Percentiles rank a stretch among this genome's conserved stretches.
phyloP scores from a whole-genome alignment of 2,888 invertebrate species.

The Drosophila mercatorum region DNA sequence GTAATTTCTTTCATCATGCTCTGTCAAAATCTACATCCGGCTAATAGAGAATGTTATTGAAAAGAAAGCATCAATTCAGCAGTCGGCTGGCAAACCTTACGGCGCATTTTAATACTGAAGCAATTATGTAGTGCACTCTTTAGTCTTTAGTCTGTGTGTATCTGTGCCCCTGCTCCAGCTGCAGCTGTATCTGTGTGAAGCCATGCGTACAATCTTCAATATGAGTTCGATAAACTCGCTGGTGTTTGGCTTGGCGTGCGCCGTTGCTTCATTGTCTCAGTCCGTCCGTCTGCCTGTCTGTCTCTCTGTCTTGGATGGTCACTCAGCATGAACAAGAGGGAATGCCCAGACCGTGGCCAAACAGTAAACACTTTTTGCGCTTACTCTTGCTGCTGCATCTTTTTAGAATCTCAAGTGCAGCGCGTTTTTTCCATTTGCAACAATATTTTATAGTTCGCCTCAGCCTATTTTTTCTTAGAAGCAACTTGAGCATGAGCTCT shows the following conservation, averaged over 20 bases:
- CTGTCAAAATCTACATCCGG: slow-evolving; percentile 21
- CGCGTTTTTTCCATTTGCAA: slow-evolving; percentile 43
- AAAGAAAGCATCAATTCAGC: slow-evolving; percentile 16
- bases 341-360: slow-evolving; percentile 16
- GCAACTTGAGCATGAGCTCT: slow-evolving; percentile 24
- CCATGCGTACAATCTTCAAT: slow-evolving; percentile 81
- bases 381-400: slow-evolving; percentile 23
- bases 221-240: slow-evolving; percentile 78
- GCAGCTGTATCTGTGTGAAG: slow-evolving; percentile 56
- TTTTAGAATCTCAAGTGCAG: slow-evolving; percentile 45
- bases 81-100: slow-evolving; percentile 31
- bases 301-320: slow-evolving; percentile 55
- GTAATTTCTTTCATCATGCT: slow-evolving; percentile 4
- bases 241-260: slow-evolving; percentile 78
- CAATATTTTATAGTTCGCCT: slow-evolving; percentile 43
- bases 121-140: slow-evolving; percentile 58
- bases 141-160: slow-evolving; percentile 29
- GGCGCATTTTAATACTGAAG: slow-evolving; percentile 45
- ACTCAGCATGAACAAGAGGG: slow-evolving; percentile 71
- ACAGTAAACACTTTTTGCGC: slow-evolving; percentile 1
- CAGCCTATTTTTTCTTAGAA: slow-evolving; percentile 24
- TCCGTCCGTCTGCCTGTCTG: slow-evolving; percentile 37
- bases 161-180: slow-evolving; percentile 19
- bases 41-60: slow-evolving; percentile 9
- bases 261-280: slow-evolving; percentile 61